These are phyloP conservation scores for Sphaeridia pumilis DNA, from an alignment of 2,888 invertebrate species.

Conservation along the genomic window DNA sequence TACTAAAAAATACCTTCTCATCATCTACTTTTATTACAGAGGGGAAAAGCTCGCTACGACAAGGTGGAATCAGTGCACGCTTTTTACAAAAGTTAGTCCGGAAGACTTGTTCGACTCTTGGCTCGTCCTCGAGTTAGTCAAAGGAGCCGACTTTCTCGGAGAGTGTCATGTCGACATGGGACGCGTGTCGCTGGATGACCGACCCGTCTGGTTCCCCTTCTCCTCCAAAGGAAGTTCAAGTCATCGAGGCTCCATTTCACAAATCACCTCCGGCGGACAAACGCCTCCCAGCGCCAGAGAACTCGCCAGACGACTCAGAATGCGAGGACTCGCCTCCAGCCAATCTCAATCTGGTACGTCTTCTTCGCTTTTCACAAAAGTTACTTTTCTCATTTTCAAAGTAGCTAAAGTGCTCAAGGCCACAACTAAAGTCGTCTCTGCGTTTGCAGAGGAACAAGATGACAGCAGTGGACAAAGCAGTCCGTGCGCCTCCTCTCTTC, in stretches of 20 bases:
- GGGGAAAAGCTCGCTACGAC: slow-evolving; percentile 35
- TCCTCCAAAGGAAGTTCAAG: slow-evolving; percentile 35
- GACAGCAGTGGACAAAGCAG: slow-evolving; percentile 36
- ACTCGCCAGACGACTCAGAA: slow-evolving; percentile 35
- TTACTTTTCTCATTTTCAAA: neutral
- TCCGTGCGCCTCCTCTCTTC: slow-evolving; percentile 34
- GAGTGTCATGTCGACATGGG: slow-evolving; percentile 51
- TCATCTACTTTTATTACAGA: slow-evolving; percentile 20
- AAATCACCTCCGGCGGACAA: slow-evolving; percentile 31
- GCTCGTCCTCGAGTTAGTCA: slow-evolving; percentile 33
- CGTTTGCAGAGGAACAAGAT: slow-evolving; percentile 36
- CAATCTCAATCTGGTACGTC: slow-evolving; percentile 35
- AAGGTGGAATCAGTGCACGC: slow-evolving; percentile 35
- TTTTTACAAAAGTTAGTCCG: slow-evolving; percentile 36
- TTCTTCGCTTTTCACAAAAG: neutral
- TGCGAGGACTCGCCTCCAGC: slow-evolving; percentile 32
- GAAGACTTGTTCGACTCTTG: slow-evolving; percentile 36
- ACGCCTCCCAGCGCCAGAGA: slow-evolving; percentile 35
- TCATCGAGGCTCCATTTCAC: slow-evolving; percentile 35
- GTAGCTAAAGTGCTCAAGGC: no score
- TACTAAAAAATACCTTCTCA: no score
- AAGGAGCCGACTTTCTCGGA: slow-evolving; percentile 33
- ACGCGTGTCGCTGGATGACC: slow-evolving; percentile 74
- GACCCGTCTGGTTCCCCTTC: slow-evolving; percentile 70
- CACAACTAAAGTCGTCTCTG: slow-evolving; percentile 6